Conservation (phyloP, 2,797 vertebrate genomes). For the Sebastolobus altivelis region DNA sequence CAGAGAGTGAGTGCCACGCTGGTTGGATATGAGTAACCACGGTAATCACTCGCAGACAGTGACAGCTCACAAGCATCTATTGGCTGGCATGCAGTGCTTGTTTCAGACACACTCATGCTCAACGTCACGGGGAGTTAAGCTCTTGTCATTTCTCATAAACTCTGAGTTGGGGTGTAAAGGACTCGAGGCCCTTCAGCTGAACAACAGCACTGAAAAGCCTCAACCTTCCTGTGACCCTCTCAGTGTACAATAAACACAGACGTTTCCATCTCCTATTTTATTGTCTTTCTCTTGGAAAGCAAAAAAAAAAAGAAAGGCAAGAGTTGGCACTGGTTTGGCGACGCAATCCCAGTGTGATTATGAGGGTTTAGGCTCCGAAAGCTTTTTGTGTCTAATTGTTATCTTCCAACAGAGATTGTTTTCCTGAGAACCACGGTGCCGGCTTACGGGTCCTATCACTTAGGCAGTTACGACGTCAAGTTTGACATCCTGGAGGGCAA, state of each 20-base stretch:
- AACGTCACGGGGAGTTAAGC: slow-evolving; percentile 67
- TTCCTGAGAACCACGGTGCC: slow-evolving; percentile 94
- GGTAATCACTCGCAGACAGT: slow-evolving; percentile 73
- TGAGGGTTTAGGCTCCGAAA: slow-evolving; percentile 43
- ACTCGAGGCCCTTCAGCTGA: slow-evolving; percentile 55
- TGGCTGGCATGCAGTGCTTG: slow-evolving; percentile 52
- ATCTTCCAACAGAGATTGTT: slow-evolving; percentile 91
- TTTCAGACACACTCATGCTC: slow-evolving; percentile 72
- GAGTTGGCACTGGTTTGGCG: slow-evolving; percentile 36
- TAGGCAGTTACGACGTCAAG: slow-evolving; percentile 88
- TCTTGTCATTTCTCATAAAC: slow-evolving; percentile 76
- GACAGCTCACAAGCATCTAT: slow-evolving; percentile 76
- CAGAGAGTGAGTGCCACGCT: slow-evolving; percentile 52
- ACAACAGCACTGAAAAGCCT: slow-evolving; percentile 54
- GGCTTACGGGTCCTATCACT: slow-evolving; percentile 83
- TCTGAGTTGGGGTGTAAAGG: slow-evolving; percentile 61
- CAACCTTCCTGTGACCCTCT: slow-evolving; percentile 67
- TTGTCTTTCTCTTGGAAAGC: slow-evolving; percentile 50
- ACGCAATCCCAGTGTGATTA: slow-evolving; percentile 45
- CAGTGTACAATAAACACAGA: slow-evolving; percentile 58
- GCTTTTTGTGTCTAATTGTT: slow-evolving; percentile 57
- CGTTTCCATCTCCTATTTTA: slow-evolving; percentile 52
- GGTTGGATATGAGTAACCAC: slow-evolving; percentile 62
- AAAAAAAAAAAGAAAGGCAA: slow-evolving; percentile 9
- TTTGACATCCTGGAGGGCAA: slow-evolving; percentile 97